A percentile compares a stretch with the other conserved stretches of the same genome.
Evolutionary conservation across 2,113 vertebrate species (phyloP).

Genomic region (Caracal caracal): DNA sequence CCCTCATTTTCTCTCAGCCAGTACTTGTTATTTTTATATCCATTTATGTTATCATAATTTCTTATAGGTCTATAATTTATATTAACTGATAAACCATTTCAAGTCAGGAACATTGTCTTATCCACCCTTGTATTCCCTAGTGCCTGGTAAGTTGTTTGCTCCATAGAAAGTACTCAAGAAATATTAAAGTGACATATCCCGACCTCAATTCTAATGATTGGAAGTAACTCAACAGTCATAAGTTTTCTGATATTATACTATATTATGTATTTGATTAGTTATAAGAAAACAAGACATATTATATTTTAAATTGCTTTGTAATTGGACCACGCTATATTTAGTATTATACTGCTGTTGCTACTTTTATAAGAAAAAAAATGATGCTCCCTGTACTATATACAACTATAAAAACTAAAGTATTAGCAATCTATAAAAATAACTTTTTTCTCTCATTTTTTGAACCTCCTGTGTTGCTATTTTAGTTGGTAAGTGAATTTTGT

Average conservation of each 20-base stretch:
- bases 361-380: neutral
- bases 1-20: neutral
- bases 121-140: neutral
- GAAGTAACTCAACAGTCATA: neutral
- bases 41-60: neutral
- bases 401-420: neutral
- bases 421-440: neutral
- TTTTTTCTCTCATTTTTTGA: neutral
- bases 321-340: neutral
- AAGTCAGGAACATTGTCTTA: neutral
- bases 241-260: neutral
- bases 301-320: neutral
- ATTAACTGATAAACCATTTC: neutral
- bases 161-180: neutral
- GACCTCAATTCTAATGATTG: neutral
- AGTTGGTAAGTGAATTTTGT: neutral
- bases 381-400: neutral
- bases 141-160: neutral
- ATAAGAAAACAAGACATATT: neutral
- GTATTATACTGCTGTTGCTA: neutral
- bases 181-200: neutral
- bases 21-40: neutral
- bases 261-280: neutral
- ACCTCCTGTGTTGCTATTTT: neutral
- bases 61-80: neutral